Conservation (phyloP, 2,888 invertebrate genomes). For the Leuctra nigra region DNA sequence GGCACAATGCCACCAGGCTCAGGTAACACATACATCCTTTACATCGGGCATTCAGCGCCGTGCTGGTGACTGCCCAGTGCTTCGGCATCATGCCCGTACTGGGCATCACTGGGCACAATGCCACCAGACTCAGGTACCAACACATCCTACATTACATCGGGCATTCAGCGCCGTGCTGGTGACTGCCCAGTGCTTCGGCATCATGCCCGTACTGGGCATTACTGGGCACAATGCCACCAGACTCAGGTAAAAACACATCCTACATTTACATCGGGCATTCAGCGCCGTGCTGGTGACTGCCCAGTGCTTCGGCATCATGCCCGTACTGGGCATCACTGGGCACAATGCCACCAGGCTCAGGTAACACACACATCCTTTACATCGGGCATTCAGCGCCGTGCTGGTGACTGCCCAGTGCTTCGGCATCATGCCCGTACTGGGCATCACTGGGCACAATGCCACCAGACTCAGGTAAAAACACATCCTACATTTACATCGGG, state of each 20-base stretch:
- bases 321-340: neutral
- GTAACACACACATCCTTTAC: too few species aligned
- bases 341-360: neutral
- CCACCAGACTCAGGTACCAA: neutral
- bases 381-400: too few species aligned
- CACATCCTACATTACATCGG: too few species aligned
- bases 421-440: neutral
- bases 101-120: neutral
- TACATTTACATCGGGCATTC: neutral
- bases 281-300: neutral
- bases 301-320: conserved; percentile 3
- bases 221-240: neutral
- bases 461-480: too few species aligned
- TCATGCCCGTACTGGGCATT: neutral
- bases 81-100: neutral
- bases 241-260: too few species aligned
- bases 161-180: neutral
- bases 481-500: too few species aligned
- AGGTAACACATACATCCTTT: too few species aligned
- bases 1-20: neutral
- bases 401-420: neutral
- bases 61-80: neutral
- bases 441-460: neutral
- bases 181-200: neutral
- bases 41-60: neutral